These are phyloP conservation scores for Coleophora flavipennella DNA, from an alignment of 2,888 invertebrate genomes.

Conservation along the genomic window DNA sequence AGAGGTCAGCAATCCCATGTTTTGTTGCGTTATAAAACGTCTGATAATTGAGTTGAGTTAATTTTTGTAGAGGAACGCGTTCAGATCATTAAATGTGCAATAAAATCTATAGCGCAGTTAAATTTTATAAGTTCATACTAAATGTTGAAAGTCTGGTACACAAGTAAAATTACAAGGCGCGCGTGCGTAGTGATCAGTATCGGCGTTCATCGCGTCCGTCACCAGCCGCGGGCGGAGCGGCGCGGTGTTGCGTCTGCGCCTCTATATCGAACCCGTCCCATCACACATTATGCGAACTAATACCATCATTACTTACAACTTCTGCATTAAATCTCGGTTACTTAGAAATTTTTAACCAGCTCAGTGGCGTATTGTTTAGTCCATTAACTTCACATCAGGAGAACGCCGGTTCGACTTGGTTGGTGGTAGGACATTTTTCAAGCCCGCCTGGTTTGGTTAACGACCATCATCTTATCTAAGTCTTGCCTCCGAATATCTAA, in stretches of 20 bases:
- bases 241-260: conserved; percentile 24
- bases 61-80: too few relatives aligned
- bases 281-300: conserved; percentile 46
- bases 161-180: conserved; percentile 47
- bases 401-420: too few relatives aligned
- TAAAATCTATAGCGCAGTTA: conserved; percentile 16
- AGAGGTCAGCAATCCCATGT: conserved; percentile 57
- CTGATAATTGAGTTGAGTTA: conserved; percentile 28
- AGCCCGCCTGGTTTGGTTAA: too few relatives aligned
- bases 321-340: conserved; percentile 24
- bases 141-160: conserved; percentile 14
- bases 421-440: too few relatives aligned
- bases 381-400: too few relatives aligned
- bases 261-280: too few relatives aligned
- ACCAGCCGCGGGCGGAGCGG: conserved; percentile 51
- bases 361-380: too few relatives aligned
- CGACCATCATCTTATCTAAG: too few relatives aligned
- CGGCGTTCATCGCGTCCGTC: conserved; percentile 50
- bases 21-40: conserved; percentile 33
- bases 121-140: not conserved
- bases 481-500: too few relatives aligned
- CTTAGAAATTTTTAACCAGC: too few relatives aligned
- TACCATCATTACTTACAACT: conserved; percentile 33
- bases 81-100: not conserved
- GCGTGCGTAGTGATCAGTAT: conserved; percentile 37